Evolutionary conservation across 2,113 vertebrate genomes (phyloP).

Genomic region (Vimba vimba): DNA sequence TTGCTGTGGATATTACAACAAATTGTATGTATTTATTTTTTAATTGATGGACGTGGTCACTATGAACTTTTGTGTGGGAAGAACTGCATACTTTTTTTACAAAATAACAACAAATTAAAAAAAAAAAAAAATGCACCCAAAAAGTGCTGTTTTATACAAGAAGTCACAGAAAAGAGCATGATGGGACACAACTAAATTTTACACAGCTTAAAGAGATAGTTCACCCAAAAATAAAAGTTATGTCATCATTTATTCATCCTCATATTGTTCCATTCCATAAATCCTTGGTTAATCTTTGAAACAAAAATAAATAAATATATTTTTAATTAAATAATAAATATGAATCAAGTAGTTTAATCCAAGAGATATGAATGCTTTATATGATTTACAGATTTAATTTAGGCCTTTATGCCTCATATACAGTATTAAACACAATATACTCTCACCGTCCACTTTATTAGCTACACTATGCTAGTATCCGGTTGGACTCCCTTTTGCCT

Average conservation of each 20-base stretch:
- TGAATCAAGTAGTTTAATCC: not conserved
- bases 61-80: not conserved
- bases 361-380: not conserved
- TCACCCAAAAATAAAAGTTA: too few species aligned
- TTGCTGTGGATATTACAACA: not conserved
- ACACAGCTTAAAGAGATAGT: not conserved
- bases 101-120: not conserved
- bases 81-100: not conserved
- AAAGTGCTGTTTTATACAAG: not conserved
- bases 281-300: too few species aligned
- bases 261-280: too few species aligned
- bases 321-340: not conserved
- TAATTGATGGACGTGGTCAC: not conserved
- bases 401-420: not conserved
- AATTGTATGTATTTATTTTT: not conserved
- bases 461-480: too few species aligned
- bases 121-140: too few species aligned
- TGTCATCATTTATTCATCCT: too few species aligned
- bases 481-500: too few species aligned
- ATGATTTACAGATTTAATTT: not conserved
- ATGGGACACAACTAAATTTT: not conserved
- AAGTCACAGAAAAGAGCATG: not conserved
- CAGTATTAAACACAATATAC: not conserved
- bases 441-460: too few species aligned
- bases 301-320: too few species aligned